These are phyloP conservation scores for Pollenia amentaria DNA, from an alignment of 2,888 invertebrate genomes.

Conservation along the genomic window DNA sequence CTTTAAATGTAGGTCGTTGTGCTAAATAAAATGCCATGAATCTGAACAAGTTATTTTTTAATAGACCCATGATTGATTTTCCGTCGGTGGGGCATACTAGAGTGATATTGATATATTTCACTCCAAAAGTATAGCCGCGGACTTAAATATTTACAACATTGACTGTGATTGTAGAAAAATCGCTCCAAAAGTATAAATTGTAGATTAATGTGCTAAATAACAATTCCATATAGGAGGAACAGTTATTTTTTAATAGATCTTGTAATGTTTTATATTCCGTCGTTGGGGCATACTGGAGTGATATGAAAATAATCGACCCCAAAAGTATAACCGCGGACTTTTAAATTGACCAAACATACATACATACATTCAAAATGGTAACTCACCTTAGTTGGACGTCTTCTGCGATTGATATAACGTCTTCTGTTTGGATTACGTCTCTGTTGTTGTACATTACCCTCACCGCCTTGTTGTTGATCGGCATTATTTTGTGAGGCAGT, in stretches of 20 bases:
- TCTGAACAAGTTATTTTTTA: slow-evolving; percentile 9
- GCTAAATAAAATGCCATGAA: slow-evolving; percentile 25
- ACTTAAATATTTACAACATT: no score
- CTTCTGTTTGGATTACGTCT: slow-evolving; percentile 80
- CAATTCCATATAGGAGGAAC: not conserved
- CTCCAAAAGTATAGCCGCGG: slow-evolving; percentile 37
- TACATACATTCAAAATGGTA: not conserved
- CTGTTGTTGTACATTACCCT: slow-evolving; percentile 70
- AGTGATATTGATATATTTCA: slow-evolving; percentile 25
- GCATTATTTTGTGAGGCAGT: slow-evolving; percentile 80
- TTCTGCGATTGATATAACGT: slow-evolving; percentile 81
- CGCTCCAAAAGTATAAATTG: not conserved
- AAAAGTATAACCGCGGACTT: slow-evolving; percentile 43
- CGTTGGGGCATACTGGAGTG: slow-evolving; percentile 50
- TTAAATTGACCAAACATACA: not conserved
- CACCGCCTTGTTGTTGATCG: slow-evolving; percentile 80
- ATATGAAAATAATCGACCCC: slow-evolving; percentile 22
- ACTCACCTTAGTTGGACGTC: slow-evolving; percentile 82
- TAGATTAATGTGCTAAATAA: slow-evolving; percentile 44
- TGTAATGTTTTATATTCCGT: slow-evolving; percentile 28
- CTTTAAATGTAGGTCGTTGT: slow-evolving; percentile 12
- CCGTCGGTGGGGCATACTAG: slow-evolving; percentile 59
- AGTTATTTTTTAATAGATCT: slow-evolving; percentile 28
- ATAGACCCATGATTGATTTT: slow-evolving; percentile 50
- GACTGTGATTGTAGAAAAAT: no score